Percentiles rank a stretch among this genome's conserved stretches.
phyloP scores from a whole-genome alignment of 1,140 invertebrate genomes.

The Caenorhabditis latens region DNA sequence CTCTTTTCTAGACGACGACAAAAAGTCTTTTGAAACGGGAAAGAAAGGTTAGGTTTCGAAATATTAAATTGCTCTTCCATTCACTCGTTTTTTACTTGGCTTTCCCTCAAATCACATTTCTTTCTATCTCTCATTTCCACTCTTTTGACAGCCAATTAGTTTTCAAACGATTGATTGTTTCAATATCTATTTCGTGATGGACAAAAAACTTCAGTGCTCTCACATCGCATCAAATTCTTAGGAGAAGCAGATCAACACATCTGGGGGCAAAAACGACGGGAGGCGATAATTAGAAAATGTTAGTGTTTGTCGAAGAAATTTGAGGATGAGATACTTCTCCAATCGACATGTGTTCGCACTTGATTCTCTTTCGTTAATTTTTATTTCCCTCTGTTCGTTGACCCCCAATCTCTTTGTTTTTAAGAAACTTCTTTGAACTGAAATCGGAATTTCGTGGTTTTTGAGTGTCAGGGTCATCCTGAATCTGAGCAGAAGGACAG shows the following conservation, averaged over 20 bases:
- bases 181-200: not conserved
- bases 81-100: not conserved
- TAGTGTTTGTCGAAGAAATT: constrained; percentile 43
- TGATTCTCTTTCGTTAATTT: constrained; percentile 9
- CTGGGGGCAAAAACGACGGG: constrained; percentile 12
- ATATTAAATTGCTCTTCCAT: constrained; percentile 31
- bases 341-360: constrained; percentile 45
- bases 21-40: constrained; percentile 46
- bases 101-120: not conserved
- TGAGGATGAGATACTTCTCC: not conserved
- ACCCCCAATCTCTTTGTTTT: not conserved
- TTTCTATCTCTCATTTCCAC: not conserved
- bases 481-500: too few relatives aligned
- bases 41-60: constrained; percentile 44
- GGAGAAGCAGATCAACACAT: constrained; percentile 8
- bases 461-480: too few relatives aligned
- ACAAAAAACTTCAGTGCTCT: not conserved
- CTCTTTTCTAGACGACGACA: constrained; percentile 30
- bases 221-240: not conserved
- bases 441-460: too few relatives aligned
- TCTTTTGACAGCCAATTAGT: constrained; percentile 44
- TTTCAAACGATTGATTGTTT: constrained; percentile 50
- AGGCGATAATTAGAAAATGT: constrained; percentile 46
- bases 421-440: too few relatives aligned
- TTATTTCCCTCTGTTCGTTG: not conserved